phyloP scores from a whole-genome alignment of 2,113 vertebrate species.

The Phoenicopterus ruber region DNA sequence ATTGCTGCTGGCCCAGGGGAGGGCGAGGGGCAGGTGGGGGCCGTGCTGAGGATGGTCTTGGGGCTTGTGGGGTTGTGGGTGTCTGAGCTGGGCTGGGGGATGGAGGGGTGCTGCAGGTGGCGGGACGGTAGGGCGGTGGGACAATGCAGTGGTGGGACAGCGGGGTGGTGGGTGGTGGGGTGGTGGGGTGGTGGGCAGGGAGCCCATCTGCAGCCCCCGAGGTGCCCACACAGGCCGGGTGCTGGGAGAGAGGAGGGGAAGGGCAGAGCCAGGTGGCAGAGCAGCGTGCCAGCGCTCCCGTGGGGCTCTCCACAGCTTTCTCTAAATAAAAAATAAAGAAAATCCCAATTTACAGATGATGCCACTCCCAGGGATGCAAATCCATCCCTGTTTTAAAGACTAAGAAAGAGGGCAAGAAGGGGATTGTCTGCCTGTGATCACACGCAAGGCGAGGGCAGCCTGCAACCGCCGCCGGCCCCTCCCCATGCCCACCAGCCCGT shows the following conservation, averaged over 20 bases:
- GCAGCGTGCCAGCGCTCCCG: neutral
- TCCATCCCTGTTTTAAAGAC: neutral
- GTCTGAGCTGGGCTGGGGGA: neutral
- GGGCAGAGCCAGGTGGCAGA: neutral
- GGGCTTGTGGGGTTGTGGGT: neutral
- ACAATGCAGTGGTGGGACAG: no score
- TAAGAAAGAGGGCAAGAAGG: neutral
- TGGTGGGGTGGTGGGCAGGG: neutral
- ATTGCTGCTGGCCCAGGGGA: neutral
- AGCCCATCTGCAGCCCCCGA: neutral
- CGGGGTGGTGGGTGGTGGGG: neutral
- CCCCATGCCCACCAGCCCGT: neutral
- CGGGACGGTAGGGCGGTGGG: neutral
- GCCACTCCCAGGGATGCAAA: neutral
- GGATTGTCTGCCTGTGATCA: neutral
- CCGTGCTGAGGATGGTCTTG: rapidly evolving
- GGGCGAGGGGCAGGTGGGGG: rapidly evolving
- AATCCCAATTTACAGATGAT: no score
- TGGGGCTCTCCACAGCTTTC: neutral
- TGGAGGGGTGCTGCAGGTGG: neutral
- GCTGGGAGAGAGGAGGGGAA: neutral
- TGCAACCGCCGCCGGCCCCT: neutral
- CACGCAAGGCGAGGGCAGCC: neutral
- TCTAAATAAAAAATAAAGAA: neutral
- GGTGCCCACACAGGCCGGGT: neutral